These are phyloP conservation scores for Karalla daura DNA, from an alignment of 2,797 vertebrate genomes.

Conservation along the genomic window DNA sequence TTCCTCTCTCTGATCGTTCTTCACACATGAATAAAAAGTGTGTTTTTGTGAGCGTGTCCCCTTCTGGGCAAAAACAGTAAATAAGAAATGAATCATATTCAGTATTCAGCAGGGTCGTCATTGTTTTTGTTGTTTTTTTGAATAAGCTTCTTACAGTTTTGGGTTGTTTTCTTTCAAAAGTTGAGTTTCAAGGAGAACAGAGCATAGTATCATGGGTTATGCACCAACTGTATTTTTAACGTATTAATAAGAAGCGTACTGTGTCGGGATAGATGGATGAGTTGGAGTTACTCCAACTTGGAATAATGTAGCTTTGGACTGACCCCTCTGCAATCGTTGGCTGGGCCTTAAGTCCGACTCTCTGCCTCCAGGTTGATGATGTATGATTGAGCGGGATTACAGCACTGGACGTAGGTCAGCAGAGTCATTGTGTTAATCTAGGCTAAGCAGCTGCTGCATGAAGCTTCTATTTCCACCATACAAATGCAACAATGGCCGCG, in stretches of 20 bases:
- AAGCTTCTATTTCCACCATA: neutral
- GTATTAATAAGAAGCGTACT: too few species aligned
- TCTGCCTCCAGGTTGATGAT: neutral
- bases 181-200: neutral
- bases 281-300: too few species aligned
- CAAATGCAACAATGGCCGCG: too few species aligned
- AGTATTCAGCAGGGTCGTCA: neutral
- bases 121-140: neutral
- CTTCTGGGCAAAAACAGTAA: neutral
- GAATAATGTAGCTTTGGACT: neutral
- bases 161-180: neutral
- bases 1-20: neutral
- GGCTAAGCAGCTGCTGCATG: neutral
- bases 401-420: neutral
- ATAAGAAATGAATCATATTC: neutral
- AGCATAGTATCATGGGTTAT: neutral
- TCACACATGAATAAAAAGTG: neutral
- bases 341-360: neutral
- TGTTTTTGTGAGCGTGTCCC: neutral
- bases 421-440: neutral
- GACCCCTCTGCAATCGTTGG: too few species aligned
- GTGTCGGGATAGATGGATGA: too few species aligned
- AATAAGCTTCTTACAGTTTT: neutral
- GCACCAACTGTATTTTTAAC: neutral
- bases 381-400: neutral